Base-by-base conservation (phyloP, 2,888 invertebrate genomes). In the Dicycla oo region DNA sequence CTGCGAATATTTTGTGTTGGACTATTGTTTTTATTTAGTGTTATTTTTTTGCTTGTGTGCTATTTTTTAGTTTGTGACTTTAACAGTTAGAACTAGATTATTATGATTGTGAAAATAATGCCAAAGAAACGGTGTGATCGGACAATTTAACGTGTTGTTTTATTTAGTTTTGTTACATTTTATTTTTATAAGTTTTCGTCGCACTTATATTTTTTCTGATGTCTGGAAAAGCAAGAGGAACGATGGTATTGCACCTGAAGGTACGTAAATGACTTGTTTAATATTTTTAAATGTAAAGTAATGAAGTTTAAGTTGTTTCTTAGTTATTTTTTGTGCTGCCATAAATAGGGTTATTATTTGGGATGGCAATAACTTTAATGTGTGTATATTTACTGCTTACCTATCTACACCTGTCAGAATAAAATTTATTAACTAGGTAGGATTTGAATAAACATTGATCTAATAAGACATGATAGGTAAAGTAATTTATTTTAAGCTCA, bases 191-290 rank as follows among this genome's bases (percentile, higher is more conserved):
- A 80, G 82, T 90, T 91, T 87, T 88, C 75, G 83, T 88, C 85
- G 81, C 73, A 78, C 80, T 81, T 73, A 26, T 73, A 80, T 91
- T 92, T 89, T 89, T 91, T 92, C 94, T 92, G 92, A 95, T 95
- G 95, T 93, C 93, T 92, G 89, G 75, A 87, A 91, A 88, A 88
- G 91, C 92, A 91, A 92, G 90, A 94, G 94, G 92, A 95, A 95
- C 94, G 91, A 96, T 95, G 95, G 87, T 93, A 95, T 93, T 91
- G 91, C 92, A 92, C 80, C 86, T 91, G 90, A 94, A 95, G 96
- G 96, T 96, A 95, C 94, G 96, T 96, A 93, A 90, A 77, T 77
- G 6, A 64, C 20, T 53, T 65, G 26, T 49, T 65, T 58, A 18
- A 43, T 30, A 13, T 45, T 60, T 56, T 63, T 38, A 5, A 45